phyloP scores from a whole-genome alignment of 2,113 vertebrate genomes.

The Chinchilla lanigera region DNA sequence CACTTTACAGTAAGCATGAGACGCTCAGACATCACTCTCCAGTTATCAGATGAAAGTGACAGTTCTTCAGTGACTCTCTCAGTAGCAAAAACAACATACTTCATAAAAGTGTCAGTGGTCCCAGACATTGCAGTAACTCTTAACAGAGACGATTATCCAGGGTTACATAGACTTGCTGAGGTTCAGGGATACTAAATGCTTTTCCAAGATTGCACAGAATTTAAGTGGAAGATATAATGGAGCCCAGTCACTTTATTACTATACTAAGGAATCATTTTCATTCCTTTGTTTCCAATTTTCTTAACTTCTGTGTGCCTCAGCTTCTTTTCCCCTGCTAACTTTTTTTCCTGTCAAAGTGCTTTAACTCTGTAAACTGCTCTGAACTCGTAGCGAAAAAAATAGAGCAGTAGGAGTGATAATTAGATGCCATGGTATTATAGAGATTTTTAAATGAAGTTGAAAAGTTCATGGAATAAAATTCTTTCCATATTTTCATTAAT shows the following conservation, averaged over 20 bases:
- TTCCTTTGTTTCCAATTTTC: constrained; percentile 3
- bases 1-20: not conserved
- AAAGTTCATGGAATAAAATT: constrained; percentile 81
- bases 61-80: not conserved
- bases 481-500: constrained; percentile 81
- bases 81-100: not conserved
- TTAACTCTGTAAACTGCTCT: constrained; percentile 80
- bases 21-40: not conserved
- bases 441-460: constrained; percentile 78
- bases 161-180: not conserved
- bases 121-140: not conserved
- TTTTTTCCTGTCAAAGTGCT: constrained; percentile 53
- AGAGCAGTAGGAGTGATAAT: constrained; percentile 78
- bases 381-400: constrained; percentile 62
- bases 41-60: not conserved
- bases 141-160: not conserved
- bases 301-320: constrained; percentile 63
- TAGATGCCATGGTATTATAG: constrained; percentile 70
- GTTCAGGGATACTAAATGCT: not conserved
- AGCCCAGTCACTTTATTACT: not conserved
- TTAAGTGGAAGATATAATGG: not conserved
- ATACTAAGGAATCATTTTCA: not conserved
- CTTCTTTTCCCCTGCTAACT: constrained; percentile 67
- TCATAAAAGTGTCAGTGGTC: not conserved
- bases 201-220: constrained; percentile 10